Base-by-base conservation (phyloP, 2,888 invertebrate species). In the Megastigmus dorsalis region DNA sequence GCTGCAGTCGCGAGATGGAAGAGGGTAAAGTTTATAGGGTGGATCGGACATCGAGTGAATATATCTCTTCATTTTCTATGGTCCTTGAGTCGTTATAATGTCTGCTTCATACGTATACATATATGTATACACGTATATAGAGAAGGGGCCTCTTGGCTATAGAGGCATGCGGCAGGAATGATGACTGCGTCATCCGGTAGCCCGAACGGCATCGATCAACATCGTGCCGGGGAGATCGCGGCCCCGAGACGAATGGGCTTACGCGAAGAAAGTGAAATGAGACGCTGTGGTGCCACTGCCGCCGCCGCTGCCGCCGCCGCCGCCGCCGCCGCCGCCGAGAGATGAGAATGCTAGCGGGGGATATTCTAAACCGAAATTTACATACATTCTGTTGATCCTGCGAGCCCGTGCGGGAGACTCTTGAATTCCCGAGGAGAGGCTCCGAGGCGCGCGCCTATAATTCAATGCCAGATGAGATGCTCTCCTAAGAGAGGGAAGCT, bases 31-130 rank as follows among this genome's bases (percentile, higher is more conserved):
- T n/a, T n/a, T n/a, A n/a, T n/a, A n/a, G n/a, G n/a, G n/a, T n/a
- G n/a, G n/a, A n/a, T n/a, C n/a, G n/a, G n/a, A n/a, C 28, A 10
- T 33, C 2, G 10, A 41, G 15, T 50, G 77, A 71, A 77, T 76
- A 80, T 78, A 82, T 80, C 79, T 82, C 81, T 82, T 80, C 76
- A 80, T 82, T 82, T 78, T 79, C 76, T 77, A 71, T 55, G 76
- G 33, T 57, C 69, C 73, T 75, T 70, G n/a, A n/a, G n/a, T n/a
- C n/a, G n/a, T n/a, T n/a, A n/a, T n/a, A n/a, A n/a, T 70, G 68
- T 63, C 59, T 2, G 50, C 30, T 26, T 38, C 7, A n/a, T 41
- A 18, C 4, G 23, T 28, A 48, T n/a, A n/a, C n/a, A n/a, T n/a
- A n/a, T n/a, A n/a, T n/a, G n/a, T n/a, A n/a, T n/a, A n/a, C n/a